Evolutionary conservation across 2,797 vertebrate genomes (phyloP).

Genomic region (Eulemur coronatus): DNA sequence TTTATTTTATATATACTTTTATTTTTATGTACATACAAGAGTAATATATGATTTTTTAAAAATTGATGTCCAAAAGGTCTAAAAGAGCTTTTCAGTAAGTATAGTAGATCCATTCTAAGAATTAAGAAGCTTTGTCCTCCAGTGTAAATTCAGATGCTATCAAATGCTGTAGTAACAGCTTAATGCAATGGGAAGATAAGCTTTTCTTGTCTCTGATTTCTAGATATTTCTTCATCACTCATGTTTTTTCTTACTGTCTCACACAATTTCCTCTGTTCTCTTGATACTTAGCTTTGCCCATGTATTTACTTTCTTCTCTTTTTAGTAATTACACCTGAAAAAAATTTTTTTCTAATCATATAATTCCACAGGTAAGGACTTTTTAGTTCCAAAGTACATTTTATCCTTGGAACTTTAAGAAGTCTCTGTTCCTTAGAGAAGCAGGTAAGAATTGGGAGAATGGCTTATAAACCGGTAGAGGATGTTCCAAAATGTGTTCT

Average conservation of each 20-base stretch:
- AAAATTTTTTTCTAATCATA: neutral
- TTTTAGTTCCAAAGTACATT: conserved; percentile 35
- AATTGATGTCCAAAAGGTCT: neutral
- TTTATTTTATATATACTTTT: neutral
- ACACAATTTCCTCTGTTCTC: neutral
- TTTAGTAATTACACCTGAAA: conserved; percentile 22
- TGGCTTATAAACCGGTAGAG: neutral
- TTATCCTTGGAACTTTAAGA: conserved; percentile 19
- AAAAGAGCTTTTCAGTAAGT: neutral
- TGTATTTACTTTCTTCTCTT: conserved; percentile 43
- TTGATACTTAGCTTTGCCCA: conserved; percentile 34
- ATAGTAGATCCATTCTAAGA: neutral
- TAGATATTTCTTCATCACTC: neutral
- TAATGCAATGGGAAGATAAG: neutral
- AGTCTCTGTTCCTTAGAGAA: neutral
- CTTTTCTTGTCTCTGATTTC: neutral
- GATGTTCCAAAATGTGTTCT: neutral
- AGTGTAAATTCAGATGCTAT: neutral
- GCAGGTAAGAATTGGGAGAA: neutral
- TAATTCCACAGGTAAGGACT: neutral
- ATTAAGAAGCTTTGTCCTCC: neutral
- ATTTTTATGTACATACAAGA: neutral
- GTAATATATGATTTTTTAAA: neutral
- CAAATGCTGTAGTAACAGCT: neutral
- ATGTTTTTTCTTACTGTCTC: neutral